phyloP scores from a whole-genome alignment of 2,797 vertebrate genomes.

The Remorina albescens region DNA sequence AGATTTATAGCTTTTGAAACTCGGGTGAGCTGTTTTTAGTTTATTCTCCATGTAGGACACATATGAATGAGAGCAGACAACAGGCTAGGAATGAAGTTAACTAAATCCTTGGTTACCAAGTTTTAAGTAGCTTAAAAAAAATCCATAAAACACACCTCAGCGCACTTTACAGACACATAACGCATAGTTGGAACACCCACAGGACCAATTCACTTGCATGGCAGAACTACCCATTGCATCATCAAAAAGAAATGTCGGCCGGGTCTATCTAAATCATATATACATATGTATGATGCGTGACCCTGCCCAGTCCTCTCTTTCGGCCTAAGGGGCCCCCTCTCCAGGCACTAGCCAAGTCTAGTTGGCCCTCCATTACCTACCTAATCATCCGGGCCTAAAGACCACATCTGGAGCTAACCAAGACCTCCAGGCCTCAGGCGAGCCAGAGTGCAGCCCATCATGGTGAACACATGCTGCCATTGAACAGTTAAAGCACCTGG shows the following conservation, averaged over 20 bases:
- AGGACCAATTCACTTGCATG: slow-evolving; percentile 51
- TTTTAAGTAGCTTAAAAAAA: slow-evolving; percentile 55
- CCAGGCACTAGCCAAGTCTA: slow-evolving; percentile 42
- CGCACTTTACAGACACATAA: slow-evolving; percentile 66
- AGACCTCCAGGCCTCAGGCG: slow-evolving; percentile 46
- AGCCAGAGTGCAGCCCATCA: slow-evolving; percentile 39
- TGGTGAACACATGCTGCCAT: slow-evolving; percentile 49
- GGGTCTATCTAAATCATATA: slow-evolving; percentile 53
- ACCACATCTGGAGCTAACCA: slow-evolving; percentile 71
- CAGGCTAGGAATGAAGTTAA: slow-evolving; percentile 30
- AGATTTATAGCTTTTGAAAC: slow-evolving; percentile 21
- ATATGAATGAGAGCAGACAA: slow-evolving; percentile 23
- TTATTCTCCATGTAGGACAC: slow-evolving; percentile 35
- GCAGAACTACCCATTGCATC: slow-evolving; percentile 66
- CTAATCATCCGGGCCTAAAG: slow-evolving; percentile 62
- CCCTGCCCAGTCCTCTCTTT: slow-evolving; percentile 27
- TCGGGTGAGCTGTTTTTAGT: slow-evolving; percentile 4
- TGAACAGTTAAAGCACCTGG: slow-evolving; percentile 50
- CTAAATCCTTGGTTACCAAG: slow-evolving; percentile 60
- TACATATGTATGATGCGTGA: slow-evolving; percentile 33
- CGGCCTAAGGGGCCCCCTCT: slow-evolving; percentile 20
- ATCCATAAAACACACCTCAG: slow-evolving; percentile 64
- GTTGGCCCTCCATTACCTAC: slow-evolving; percentile 55
- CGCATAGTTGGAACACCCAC: slow-evolving; percentile 44
- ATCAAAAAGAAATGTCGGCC: slow-evolving; percentile 59